Conservation (phyloP, 1,140 invertebrate genomes). For the Drosophila setifemur region DNA sequence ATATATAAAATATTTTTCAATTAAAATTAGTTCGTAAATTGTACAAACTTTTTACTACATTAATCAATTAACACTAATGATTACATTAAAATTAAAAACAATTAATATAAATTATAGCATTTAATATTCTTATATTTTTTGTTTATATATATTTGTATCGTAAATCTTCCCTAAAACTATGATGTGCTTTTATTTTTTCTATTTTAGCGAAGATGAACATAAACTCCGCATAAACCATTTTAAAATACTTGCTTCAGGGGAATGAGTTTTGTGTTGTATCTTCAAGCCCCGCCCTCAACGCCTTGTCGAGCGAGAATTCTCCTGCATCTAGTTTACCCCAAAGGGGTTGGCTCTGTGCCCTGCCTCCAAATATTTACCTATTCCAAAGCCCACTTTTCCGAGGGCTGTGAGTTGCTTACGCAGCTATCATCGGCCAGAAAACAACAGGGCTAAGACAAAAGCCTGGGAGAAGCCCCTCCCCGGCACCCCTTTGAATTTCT, state of each 20-base stretch:
- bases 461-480: slow-evolving; percentile 2
- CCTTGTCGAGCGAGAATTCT: slow-evolving; percentile 19
- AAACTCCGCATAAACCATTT: slow-evolving; percentile 54
- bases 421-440: slow-evolving; percentile 59
- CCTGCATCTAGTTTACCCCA: slow-evolving; percentile 8
- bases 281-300: slow-evolving; percentile 25
- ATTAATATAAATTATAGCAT: no score
- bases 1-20: no score
- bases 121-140: no score
- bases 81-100: no score
- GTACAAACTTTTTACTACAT: no score
- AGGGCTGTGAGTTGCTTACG: slow-evolving; percentile 39
- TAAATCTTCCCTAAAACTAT: no score
- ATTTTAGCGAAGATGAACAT: no score
- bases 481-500: slow-evolving; percentile 1
- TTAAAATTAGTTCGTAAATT: no score
- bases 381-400: slow-evolving; percentile 17
- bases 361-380: slow-evolving; percentile 25
- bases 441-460: slow-evolving; percentile 49
- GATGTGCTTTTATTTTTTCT: no score
- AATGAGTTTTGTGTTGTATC: slow-evolving; percentile 7
- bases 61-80: no score
- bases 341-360: slow-evolving; percentile 46
- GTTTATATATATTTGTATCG: no score
- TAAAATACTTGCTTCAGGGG: background rate